Evolutionary conservation across 2,888 invertebrate genomes (phyloP), one percentile per base, ranked within the genome.

Genomic region (Ormyrus thymus): DNA sequence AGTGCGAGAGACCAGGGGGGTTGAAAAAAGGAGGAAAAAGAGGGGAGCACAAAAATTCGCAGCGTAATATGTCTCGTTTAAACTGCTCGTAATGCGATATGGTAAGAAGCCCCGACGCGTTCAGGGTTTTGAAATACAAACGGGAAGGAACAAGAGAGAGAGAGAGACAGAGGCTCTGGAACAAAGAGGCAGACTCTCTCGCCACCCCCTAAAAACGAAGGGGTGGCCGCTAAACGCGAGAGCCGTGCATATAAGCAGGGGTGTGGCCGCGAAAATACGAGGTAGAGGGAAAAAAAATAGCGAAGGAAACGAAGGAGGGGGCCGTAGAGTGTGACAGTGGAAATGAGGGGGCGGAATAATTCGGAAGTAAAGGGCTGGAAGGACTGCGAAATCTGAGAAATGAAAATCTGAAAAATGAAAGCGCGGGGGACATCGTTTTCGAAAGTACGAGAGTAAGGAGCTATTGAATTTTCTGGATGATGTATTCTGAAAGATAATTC

Each of bases 61-160:
- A 71, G 51, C 48, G 69, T 64, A 76, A 62, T 76, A 72, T 45
- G 76, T 69, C 69, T 76, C 76, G 58, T 64, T 80, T 80, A 73
- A 80, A 76, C 72, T 48, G 53, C 46, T 48, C 11, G 80, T 77
- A 77, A 80, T 77, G 77, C 74, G 77, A 80, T 80, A 80, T 75
- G 74, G 70, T 64, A 81, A 75, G 78, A 81, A 78, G 78, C 75
- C 75, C 69, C 62, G 53, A 73, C 62, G 56, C 70, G 74, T 77
- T 80, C 66, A 65, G 77, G 68, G 70, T 46, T 68, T 70, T 81
- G 64, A 72, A 81, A 75, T 81, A 78, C 68, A 78, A 74, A 56
- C 13, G 74, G 59, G 55, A 9, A 50, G 43, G 56, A 55, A 13
- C 43, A 7, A 59, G 10, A 5, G 59, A 29, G 29, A 13, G n/a